These are phyloP conservation scores for Tragelaphus imberbis DNA, from an alignment of 2,113 vertebrate species.

Conservation along the genomic window DNA sequence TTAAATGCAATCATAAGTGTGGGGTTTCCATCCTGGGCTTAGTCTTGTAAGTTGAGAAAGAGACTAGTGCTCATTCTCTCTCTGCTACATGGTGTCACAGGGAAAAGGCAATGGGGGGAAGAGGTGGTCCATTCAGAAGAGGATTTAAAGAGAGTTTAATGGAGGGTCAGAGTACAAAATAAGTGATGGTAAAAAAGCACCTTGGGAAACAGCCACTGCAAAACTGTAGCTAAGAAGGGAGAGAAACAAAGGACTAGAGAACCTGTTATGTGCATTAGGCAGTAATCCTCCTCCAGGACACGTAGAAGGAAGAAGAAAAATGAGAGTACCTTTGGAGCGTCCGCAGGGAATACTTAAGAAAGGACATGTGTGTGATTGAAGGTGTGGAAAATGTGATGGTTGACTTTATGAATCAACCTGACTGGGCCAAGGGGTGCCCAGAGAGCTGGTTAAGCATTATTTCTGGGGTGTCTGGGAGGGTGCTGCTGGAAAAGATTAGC, in stretches of 20 bases:
- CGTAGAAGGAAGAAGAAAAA: background rate
- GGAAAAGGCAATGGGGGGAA: background rate
- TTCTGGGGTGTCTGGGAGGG: background rate
- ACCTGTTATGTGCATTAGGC: background rate
- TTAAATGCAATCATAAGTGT: background rate
- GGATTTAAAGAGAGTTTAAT: background rate
- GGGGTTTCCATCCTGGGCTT: background rate
- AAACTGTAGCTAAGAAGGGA: background rate
- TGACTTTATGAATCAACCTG: background rate
- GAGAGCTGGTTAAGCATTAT: background rate
- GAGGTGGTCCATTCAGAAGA: background rate
- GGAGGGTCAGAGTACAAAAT: background rate
- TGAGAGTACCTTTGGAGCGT: background rate
- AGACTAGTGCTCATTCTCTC: background rate
- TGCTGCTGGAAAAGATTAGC: background rate
- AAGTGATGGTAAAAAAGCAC: background rate
- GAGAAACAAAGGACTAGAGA: background rate
- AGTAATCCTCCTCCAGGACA: too few relatives aligned
- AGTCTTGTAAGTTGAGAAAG: background rate
- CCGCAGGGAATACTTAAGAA: background rate
- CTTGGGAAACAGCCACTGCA: background rate
- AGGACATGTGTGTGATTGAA: background rate
- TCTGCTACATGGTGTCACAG: background rate
- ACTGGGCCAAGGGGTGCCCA: background rate
- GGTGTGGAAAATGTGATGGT: background rate